Evolutionary conservation across 2,797 vertebrate species (phyloP).

Genomic region (Fundulus diaphanus): DNA sequence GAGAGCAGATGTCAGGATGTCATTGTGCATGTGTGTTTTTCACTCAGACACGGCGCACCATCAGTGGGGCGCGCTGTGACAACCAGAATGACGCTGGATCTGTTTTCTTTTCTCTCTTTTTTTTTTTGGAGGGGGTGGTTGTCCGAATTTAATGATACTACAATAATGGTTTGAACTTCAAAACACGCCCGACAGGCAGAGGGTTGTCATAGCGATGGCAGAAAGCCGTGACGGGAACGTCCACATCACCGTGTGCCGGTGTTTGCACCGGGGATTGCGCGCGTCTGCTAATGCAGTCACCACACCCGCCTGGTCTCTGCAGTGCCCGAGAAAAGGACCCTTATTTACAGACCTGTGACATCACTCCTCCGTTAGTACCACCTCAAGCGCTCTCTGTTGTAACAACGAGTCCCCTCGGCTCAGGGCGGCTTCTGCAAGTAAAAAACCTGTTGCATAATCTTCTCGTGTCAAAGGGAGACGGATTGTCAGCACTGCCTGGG

Average conservation of each 20-base stretch:
- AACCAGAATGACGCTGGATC: conserved; percentile 39
- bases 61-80: conserved; percentile 39
- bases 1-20: conserved; percentile 74
- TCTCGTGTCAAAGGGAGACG: conserved; percentile 46
- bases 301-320: conserved; percentile 85
- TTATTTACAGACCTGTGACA: conserved; percentile 80
- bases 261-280: conserved; percentile 62
- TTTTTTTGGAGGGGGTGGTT: too few species aligned
- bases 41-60: conserved; percentile 40
- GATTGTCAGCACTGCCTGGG: conserved; percentile 11
- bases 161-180: conserved; percentile 64
- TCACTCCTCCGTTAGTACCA: conserved; percentile 58
- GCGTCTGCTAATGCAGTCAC: conserved; percentile 83
- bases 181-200: conserved; percentile 43
- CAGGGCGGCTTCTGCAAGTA: conserved; percentile 41
- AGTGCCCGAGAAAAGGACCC: conserved; percentile 79
- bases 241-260: conserved; percentile 38
- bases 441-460: conserved; percentile 81
- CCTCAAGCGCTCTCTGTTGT: conserved; percentile 20
- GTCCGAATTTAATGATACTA: conserved; percentile 27
- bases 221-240: conserved; percentile 27
- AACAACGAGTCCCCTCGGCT: conserved; percentile 16
- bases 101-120: conserved; percentile 16
- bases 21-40: conserved; percentile 60
- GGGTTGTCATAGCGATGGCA: conserved; percentile 22